Conservation (phyloP, 2,888 invertebrate genomes). For the Mechanitis messenoides region DNA sequence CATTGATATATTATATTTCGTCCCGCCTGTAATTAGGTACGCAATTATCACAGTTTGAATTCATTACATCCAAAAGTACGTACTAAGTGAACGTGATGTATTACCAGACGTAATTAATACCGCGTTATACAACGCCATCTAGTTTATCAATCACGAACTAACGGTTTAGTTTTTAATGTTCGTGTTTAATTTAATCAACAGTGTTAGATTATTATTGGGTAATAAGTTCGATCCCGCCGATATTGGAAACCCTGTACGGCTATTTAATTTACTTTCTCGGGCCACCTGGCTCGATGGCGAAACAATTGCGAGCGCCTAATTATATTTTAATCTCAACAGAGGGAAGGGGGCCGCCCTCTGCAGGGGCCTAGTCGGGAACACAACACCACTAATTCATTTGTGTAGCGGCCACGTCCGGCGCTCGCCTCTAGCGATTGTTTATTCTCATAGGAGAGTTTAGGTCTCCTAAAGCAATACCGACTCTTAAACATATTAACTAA, state of each 20-base stretch:
- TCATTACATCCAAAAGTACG: conserved; percentile 67
- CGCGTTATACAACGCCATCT: conserved; percentile 48
- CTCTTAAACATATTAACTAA: conserved; percentile 72
- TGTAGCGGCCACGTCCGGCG: conserved; percentile 56
- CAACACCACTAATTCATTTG: conserved; percentile 70
- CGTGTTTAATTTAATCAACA: conserved; percentile 54
- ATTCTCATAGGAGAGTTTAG: conserved; percentile 75
- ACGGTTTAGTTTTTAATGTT: conserved; percentile 49
- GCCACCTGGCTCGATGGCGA: conserved; percentile 73
- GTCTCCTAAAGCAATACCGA: conserved; percentile 70
- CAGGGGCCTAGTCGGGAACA: conserved; percentile 26
- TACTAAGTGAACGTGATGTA: conserved; percentile 62
- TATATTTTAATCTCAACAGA: conserved; percentile 73
- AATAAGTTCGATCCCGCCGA: conserved; percentile 56
- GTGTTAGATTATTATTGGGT: conserved; percentile 64
- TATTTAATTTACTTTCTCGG: conserved; percentile 72
- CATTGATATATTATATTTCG: conserved; percentile 72
- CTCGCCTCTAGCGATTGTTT: conserved; percentile 60
- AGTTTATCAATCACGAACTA: conserved; percentile 43
- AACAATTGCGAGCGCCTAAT: conserved; percentile 74
- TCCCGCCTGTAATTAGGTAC: conserved; percentile 69
- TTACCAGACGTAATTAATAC: conserved; percentile 68
- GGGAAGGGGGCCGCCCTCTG: conserved; percentile 7
- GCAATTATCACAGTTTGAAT: conserved; percentile 75
- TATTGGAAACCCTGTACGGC: conserved; percentile 70